A percentile compares a stretch with the other conserved stretches of the same genome.
Conservation (phyloP, 23 tunicate species). For the Clavelina lepadiformis region DNA sequence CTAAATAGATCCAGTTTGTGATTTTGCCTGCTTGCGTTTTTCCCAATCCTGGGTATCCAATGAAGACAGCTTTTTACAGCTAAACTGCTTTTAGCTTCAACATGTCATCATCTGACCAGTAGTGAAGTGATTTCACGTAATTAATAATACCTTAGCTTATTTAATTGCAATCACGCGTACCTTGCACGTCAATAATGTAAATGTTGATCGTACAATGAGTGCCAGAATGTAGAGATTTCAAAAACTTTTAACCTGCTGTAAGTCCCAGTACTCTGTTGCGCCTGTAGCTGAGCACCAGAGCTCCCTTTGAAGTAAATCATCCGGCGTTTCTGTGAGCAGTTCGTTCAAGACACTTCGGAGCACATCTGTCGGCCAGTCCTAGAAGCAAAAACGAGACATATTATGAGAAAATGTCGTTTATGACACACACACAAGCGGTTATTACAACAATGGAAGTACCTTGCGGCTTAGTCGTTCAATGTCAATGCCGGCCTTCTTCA, state of each 20-base stretch:
- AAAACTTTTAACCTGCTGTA: slow-evolving; percentile 92
- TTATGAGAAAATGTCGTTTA: background rate
- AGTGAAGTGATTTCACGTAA: too few species aligned
- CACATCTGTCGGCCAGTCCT: slow-evolving; percentile 94
- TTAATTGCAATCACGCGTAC: too few species aligned
- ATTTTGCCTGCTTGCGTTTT: too few species aligned
- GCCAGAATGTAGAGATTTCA: too few species aligned
- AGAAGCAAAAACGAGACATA: background rate
- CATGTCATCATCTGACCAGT: too few species aligned
- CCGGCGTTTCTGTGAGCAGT: slow-evolving; percentile 78
- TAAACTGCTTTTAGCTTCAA: too few species aligned
- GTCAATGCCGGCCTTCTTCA: slow-evolving; percentile 88
- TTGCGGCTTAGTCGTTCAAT: slow-evolving; percentile 72
- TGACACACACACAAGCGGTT: background rate
- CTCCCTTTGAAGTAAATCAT: slow-evolving; percentile 89
- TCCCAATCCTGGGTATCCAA: too few species aligned
- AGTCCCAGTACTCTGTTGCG: slow-evolving; percentile 77
- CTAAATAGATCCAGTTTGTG: too few species aligned
- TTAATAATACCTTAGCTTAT: too few species aligned
- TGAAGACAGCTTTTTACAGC: too few species aligned
- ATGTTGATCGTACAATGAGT: too few species aligned
- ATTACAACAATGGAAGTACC: slow-evolving; percentile 20
- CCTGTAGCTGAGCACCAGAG: slow-evolving; percentile 95
- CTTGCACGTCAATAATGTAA: too few species aligned
- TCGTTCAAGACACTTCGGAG: slow-evolving; percentile 65